These are phyloP conservation scores for Ianthella basta DNA, from an alignment of 37 sponge, comb jelly and placozoan genomes.

Conservation along the genomic window DNA sequence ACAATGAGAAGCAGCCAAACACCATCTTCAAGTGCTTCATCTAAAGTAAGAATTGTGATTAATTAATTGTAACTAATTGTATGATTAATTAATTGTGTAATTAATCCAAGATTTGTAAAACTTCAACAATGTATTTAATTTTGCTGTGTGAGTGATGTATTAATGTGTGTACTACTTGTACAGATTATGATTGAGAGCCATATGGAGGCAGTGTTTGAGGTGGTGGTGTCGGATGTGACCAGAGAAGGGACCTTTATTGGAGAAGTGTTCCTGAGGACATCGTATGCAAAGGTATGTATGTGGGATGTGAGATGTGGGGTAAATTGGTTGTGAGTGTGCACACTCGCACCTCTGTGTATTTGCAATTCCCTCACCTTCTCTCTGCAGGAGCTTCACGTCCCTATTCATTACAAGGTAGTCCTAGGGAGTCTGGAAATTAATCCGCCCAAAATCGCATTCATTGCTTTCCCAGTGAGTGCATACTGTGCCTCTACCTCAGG, in stretches of 20 bases:
- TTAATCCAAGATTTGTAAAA: no score
- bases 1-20: no score
- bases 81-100: no score
- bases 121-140: background rate
- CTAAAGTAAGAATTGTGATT: no score
- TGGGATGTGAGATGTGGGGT: no score
- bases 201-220: conserved; percentile 40
- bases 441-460: conserved; percentile 47
- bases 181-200: conserved; percentile 51
- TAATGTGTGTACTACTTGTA: background rate
- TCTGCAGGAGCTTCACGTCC: conserved; percentile 13
- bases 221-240: conserved; percentile 60
- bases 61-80: no score
- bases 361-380: background rate
- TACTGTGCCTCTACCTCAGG: no score
- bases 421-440: conserved; percentile 45
- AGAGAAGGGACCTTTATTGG: conserved; percentile 52
- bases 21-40: no score
- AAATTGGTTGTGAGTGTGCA: no score
- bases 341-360: no score
- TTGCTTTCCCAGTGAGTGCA: conserved; percentile 56
- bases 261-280: conserved; percentile 61
- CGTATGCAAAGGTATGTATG: conserved; percentile 53
- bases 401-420: conserved; percentile 45
- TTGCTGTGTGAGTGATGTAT: background rate